Conservation (phyloP, 2,888 invertebrate species). For the Leucoptera coffeella region DNA sequence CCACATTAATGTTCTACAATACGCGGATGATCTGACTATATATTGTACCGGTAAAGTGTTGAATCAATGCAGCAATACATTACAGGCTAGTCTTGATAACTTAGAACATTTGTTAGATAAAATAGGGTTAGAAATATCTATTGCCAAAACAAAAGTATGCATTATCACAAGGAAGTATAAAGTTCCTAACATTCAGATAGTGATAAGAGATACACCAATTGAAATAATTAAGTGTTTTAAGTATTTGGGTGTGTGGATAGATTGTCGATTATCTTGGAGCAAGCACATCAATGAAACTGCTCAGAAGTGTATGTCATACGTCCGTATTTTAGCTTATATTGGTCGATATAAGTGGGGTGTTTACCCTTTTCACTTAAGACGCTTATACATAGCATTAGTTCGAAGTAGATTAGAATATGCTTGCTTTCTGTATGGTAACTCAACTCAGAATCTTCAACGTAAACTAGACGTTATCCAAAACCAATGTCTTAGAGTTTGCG, state of each 20-base stretch:
- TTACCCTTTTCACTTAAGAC: constrained; percentile 2
- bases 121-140: too few species aligned
- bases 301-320: background rate
- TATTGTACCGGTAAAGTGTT: too few species aligned
- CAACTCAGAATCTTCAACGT: background rate
- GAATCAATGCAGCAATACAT: too few species aligned
- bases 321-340: constrained; percentile 2
- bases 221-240: background rate
- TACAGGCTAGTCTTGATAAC: too few species aligned
- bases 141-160: too few species aligned
- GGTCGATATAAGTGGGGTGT: constrained; percentile 2
- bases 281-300: constrained; percentile 1
- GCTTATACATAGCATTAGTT: constrained; percentile 3
- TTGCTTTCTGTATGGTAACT: constrained; percentile 2
- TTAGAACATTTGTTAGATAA: too few species aligned
- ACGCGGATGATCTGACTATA: too few species aligned
- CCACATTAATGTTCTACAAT: too few species aligned
- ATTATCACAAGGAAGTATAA: too few species aligned
- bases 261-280: constrained; percentile 1
- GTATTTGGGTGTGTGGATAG: constrained; percentile 4
- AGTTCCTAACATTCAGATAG: too few species aligned
- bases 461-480: constrained; percentile 4
- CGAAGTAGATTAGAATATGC: constrained; percentile 4
- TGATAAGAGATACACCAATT: too few species aligned
- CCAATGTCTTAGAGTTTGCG: constrained; percentile 3